Percentiles rank a stretch among this genome's conserved stretches.
Evolutionary conservation across 1,140 invertebrate species (phyloP).

Genomic region (Olivierus martensii): DNA sequence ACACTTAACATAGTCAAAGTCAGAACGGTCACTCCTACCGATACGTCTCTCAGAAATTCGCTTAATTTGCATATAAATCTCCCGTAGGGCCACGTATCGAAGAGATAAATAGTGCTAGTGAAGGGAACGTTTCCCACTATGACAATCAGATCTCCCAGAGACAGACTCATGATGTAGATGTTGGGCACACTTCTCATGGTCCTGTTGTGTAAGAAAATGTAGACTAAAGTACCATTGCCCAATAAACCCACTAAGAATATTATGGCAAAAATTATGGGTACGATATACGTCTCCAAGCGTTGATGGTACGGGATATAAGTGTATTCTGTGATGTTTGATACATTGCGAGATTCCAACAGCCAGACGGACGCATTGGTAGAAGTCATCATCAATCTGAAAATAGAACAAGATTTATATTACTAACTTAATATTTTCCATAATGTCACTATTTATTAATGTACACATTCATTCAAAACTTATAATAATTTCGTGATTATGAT

Average conservation of each 20-base stretch:
- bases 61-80: slow-evolving; percentile 55
- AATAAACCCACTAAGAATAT: slow-evolving; percentile 75
- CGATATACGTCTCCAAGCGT: slow-evolving; percentile 68
- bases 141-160: slow-evolving; percentile 63
- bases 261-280: slow-evolving; percentile 66
- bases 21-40: slow-evolving; percentile 83
- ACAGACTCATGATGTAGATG: slow-evolving; percentile 66
- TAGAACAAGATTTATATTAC: too few species aligned
- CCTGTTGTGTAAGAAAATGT: slow-evolving; percentile 60
- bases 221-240: slow-evolving; percentile 77
- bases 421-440: too few species aligned
- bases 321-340: too few species aligned
- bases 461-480: too few species aligned
- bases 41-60: slow-evolving; percentile 77
- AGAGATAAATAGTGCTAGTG: slow-evolving; percentile 60
- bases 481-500: too few species aligned
- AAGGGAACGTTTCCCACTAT: slow-evolving; percentile 60
- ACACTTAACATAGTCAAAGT: slow-evolving; percentile 77
- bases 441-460: too few species aligned
- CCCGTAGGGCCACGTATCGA: slow-evolving; percentile 74
- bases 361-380: too few species aligned
- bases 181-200: slow-evolving; percentile 80
- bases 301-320: slow-evolving; percentile 52
- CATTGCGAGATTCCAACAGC: too few species aligned
- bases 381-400: too few species aligned